Conservation (phyloP, 2,797 vertebrate genomes). For the Pteropus rufus region DNA sequence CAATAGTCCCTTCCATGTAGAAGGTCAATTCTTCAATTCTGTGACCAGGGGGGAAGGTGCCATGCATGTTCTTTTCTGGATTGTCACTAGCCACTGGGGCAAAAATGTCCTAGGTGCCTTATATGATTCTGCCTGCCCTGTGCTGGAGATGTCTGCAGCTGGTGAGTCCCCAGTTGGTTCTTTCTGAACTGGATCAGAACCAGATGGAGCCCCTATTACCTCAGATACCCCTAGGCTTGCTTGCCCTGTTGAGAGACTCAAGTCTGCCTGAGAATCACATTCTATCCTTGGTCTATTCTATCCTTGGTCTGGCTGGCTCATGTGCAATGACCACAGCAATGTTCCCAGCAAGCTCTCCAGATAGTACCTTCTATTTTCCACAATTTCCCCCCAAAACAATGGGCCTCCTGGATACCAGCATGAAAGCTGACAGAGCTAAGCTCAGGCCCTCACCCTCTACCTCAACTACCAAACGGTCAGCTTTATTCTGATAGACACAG, state of each 20-base stretch:
- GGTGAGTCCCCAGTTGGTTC: background rate
- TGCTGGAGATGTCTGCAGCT: accelerated
- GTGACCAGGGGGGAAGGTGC: accelerated
- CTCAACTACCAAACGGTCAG: background rate
- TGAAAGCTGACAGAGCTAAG: background rate
- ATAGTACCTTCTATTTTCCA: background rate
- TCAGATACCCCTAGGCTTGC: background rate
- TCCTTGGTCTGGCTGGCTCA: background rate
- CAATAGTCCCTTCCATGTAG: background rate
- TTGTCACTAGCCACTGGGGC: background rate
- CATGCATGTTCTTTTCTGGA: accelerated
- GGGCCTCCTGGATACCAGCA: background rate
- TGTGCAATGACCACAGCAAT: accelerated
- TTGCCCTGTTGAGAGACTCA: background rate
- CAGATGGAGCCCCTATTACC: background rate
- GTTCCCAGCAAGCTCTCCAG: background rate
- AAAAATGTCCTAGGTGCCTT: background rate
- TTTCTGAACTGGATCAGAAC: background rate
- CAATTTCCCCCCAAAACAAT: background rate
- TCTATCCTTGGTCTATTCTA: background rate
- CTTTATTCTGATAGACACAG: background rate
- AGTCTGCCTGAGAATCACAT: background rate
- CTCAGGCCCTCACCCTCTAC: background rate
- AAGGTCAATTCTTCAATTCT: background rate
- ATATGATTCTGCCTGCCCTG: too few relatives aligned